Evolutionary conservation across 2,888 invertebrate species (phyloP), one percentile per base, ranked within the genome.

Genomic region (Coenonympha glycerion): DNA sequence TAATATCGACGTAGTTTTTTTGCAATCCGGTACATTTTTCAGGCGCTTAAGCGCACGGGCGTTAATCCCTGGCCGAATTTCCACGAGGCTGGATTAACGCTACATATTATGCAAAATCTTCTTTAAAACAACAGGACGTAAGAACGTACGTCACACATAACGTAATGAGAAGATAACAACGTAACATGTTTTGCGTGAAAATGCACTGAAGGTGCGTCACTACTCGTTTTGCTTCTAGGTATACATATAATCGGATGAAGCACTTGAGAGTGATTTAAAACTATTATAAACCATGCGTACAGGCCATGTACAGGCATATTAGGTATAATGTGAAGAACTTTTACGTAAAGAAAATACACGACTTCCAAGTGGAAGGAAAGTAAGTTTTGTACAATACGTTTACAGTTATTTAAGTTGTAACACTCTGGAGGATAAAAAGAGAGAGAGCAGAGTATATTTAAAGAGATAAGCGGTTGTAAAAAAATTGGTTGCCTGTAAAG

Each of bases 241-340:
- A 26, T 49, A 19, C 8, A 49, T 41, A 33, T 58, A 75, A 73
- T 73, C 69, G 69, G 71, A 73, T 73, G 71, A 73, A 73, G 71
- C 71, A 67, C 68, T 68, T 67, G 57, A n/a, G 39, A 71, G 60
- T 68, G 69, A 58, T 47, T 65, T 65, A 68, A 69, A 64, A 56
- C 63, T 59, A 64, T 64, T 61, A 64, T 52, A 50, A 52, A 34
- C 24, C 21, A 16, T 34, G 21, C 57, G 53, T 41, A 39, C 46
- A 47, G 39, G 39, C 37, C n/a, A n/a, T n/a, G n/a, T n/a, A n/a
- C n/a, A n/a, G n/a, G n/a, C n/a, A n/a, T n/a, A n/a, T n/a, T n/a
- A n/a, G n/a, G 33, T n/a, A n/a, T n/a, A n/a, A n/a, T n/a, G n/a
- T n/a, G 31, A 51, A 48, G 52, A 53, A 56, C 47, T 48, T 53